Evolutionary conservation across 2,888 invertebrate genomes (phyloP), one percentile per base, ranked within the genome.

Genomic region (Bembecia ichneumoniformis): DNA sequence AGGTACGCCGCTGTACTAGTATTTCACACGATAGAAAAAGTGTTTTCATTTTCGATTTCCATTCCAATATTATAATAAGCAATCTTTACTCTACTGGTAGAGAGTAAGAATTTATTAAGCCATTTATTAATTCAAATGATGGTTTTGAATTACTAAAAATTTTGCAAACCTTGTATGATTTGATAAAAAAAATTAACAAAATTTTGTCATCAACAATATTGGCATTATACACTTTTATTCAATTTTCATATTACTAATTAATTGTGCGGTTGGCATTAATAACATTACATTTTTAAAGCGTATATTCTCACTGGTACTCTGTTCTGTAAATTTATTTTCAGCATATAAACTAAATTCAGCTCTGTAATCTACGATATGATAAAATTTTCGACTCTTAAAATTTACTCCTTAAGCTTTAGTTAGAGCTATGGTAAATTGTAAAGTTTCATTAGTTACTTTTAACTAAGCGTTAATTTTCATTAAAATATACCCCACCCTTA

Each of bases 201-300:
- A 40, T 40, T 40, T 13, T 11, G 40, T 40, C 14, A 40, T 40
- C 14, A 13, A 40, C 40, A 40, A 14, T 14, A 40, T 13, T 13
- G 40, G 40, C 40, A 40, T 13, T 9, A 28, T 28, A 28, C 9
- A 20, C 20, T 13, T 40, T 40, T 14, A 14, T 40, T 40, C 14
- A 40, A 40, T 13, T 40, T 40, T 40, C 4, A 14, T 40, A 40
- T 40, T 40, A 13, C 14, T 40, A 40, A 51, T 49, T 51, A 70
- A 74, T 77, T 77, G 77, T 77, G 77, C 77, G 75, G 67, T 75
- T 74, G 75, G 77, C 77, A 70, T 69, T 70, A 63, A 72, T 71
- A 66, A 64, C 68, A 71, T 59, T 59, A 56, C 58, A 60, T 55
- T 66, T 58, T 55, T 69, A 77, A 77, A 77, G 77, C 77, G 70